Conservation (phyloP, 2,113 vertebrate genomes). For the Takifugu flavidus region DNA sequence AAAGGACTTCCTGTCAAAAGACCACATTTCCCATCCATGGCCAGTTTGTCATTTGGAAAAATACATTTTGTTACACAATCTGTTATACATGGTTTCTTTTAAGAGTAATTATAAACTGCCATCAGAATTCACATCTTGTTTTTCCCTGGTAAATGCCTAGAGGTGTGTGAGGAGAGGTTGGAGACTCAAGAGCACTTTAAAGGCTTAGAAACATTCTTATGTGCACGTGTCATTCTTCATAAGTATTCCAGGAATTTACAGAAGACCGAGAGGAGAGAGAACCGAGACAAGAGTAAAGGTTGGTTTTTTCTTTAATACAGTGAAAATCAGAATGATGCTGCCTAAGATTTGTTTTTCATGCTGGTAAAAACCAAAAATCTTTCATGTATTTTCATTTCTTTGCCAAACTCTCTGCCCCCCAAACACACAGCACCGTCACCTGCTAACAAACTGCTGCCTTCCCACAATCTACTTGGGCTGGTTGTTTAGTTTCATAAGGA, state of each 20-base stretch:
- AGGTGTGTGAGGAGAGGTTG: conserved; percentile 19
- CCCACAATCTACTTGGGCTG: too few species aligned
- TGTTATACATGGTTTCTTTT: too few species aligned
- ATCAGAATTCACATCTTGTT: too few species aligned
- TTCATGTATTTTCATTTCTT: too few species aligned
- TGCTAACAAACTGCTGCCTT: too few species aligned
- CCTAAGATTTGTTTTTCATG: too few species aligned
- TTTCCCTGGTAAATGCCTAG: conserved; percentile 15
- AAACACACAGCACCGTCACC: too few species aligned
- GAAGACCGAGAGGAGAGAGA: neutral
- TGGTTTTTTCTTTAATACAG: too few species aligned
- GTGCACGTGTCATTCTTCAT: conserved; percentile 34
- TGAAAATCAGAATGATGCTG: too few species aligned
- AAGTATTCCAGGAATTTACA: conserved; percentile 56
- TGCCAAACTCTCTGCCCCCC: too few species aligned
- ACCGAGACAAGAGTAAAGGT: neutral
- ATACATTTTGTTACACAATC: conserved; percentile 17
- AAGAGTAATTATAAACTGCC: neutral
- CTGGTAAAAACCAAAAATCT: too few species aligned
- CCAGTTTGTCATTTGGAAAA: conserved; percentile 53
- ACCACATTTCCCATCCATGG: conserved; percentile 51
- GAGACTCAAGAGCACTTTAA: conserved; percentile 29
- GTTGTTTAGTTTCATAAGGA: too few species aligned
- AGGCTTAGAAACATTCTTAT: conserved; percentile 35
- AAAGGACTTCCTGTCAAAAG: conserved; percentile 66